Evolutionary conservation across 2,888 invertebrate genomes (phyloP), one percentile per base, ranked within the genome.

Genomic region (Caenorhabditis japonica): DNA sequence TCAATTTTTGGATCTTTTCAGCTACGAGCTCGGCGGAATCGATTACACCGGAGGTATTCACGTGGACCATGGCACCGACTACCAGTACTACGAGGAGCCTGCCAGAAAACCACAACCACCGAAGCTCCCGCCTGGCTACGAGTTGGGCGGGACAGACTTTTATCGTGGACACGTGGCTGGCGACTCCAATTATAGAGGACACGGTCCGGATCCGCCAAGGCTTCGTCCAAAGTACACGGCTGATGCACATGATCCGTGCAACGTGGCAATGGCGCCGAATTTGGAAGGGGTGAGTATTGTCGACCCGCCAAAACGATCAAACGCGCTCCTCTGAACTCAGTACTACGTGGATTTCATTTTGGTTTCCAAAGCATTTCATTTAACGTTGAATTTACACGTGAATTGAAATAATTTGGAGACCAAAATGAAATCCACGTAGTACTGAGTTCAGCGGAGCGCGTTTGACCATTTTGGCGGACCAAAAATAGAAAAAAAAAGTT

Each of bases 181-280:
- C 17, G 58, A 74, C 19, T 60, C 72, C 10, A 77, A 80, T 19
- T 86, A 86, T 53, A 81, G 84, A 15, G 86, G 86, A 23, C 84
- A 86, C 44, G 82, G 82, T 3, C 83, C 85, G 2, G 81, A 85
- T 53, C 77, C 81, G 17, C 86, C 86, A 10, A 47, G 84, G 39
- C 76, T 84, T 23, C 74, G 82, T 19, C 77, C 84, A 10, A 76
- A 81, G 36, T 86, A 81, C 71, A 77, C 76, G 17, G 86, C 85
- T 2, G 84, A 86, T 66, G 77, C 85, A 1, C 76, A 77, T 23
- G 80, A 77, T 25, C 81, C 84, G 5, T 76, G 83, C 51, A 86
- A 86, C 61, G 80, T 78, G 3, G 82, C 75, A 27, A 64, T 83
- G 1, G 76, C 81, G 15, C 79, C 81, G 13, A 83, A 81, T 56